A percentile compares a stretch with the other conserved stretches of the same genome.
phyloP scores from a whole-genome alignment of 2,888 invertebrate genomes.

The Unio delphinus region DNA sequence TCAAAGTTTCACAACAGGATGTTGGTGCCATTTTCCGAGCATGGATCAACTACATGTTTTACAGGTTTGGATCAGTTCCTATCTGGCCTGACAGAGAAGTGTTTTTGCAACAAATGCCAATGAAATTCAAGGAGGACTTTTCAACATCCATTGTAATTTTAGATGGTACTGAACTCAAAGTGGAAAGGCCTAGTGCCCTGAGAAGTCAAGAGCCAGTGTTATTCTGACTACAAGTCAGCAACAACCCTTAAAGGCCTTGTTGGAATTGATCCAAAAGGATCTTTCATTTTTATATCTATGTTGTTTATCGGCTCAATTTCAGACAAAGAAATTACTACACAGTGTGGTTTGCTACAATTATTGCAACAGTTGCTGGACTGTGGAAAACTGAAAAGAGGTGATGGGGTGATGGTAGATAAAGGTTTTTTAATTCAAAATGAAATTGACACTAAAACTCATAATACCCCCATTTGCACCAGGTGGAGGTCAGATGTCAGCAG shows the following conservation, averaged over 20 bases:
- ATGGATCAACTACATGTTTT: constrained; percentile 30
- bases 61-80: constrained; percentile 21
- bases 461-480: constrained; percentile 18
- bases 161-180: too few species aligned
- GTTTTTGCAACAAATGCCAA: constrained; percentile 24
- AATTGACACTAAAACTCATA: constrained; percentile 13
- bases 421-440: constrained; percentile 16
- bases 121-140: constrained; percentile 1
- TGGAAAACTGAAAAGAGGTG: constrained; percentile 3
- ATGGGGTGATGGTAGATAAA: constrained; percentile 29
- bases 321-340: constrained; percentile 8
- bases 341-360: constrained; percentile 15
- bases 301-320: too few species aligned
- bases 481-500: constrained; percentile 12
- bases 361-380: constrained; percentile 10
- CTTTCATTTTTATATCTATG: too few species aligned
- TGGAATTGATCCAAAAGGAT: too few species aligned
- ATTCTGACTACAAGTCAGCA: too few species aligned
- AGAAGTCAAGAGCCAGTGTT: too few species aligned
- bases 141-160: not conserved
- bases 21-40: constrained; percentile 18
- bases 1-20: constrained; percentile 11
- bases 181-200: too few species aligned
- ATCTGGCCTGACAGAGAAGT: constrained; percentile 23
- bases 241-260: too few species aligned